These are phyloP conservation scores for Apomyelois bistriatella DNA, from an alignment of 2,888 invertebrate species.

Conservation along the genomic window DNA sequence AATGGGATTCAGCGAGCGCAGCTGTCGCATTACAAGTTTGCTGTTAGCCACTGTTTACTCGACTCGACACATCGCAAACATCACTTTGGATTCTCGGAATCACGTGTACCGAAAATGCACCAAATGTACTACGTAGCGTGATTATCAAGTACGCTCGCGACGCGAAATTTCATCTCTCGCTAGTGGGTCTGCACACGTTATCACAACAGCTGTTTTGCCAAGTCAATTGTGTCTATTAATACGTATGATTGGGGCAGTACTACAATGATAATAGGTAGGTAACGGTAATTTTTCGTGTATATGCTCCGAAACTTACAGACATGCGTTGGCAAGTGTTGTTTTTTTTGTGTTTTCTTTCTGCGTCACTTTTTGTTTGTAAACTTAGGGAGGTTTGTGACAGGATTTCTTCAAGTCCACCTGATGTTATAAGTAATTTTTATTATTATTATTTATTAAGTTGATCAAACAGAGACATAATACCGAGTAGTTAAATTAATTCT, in stretches of 20 bases:
- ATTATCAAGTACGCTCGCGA: background rate
- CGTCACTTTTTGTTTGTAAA: too few species aligned
- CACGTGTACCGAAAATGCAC: constrained; percentile 15
- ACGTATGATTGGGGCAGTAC: constrained; percentile 19
- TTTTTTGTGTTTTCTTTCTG: too few species aligned
- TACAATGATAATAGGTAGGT: constrained; percentile 14
- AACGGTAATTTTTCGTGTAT: background rate
- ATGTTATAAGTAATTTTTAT: too few species aligned
- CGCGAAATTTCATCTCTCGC: constrained; percentile 8
- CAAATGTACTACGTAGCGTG: constrained; percentile 3
- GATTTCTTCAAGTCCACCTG: too few species aligned
- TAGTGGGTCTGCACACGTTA: constrained; percentile 24
- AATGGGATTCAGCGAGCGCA: constrained; percentile 49
- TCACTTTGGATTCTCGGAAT: constrained; percentile 23
- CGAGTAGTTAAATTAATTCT: too few species aligned
- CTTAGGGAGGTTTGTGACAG: too few species aligned
- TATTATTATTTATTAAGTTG: too few species aligned
- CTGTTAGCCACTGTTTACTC: constrained; percentile 33
- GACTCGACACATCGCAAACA: constrained; percentile 40
- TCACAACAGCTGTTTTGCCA: constrained; percentile 27
- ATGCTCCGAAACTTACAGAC: background rate
- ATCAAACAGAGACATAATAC: too few species aligned
- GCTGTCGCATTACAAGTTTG: constrained; percentile 51
- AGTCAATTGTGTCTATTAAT: constrained; percentile 24
- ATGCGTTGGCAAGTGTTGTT: too few species aligned